Conservation (phyloP, 2,888 invertebrate species). For the Drosophila ezoana region DNA sequence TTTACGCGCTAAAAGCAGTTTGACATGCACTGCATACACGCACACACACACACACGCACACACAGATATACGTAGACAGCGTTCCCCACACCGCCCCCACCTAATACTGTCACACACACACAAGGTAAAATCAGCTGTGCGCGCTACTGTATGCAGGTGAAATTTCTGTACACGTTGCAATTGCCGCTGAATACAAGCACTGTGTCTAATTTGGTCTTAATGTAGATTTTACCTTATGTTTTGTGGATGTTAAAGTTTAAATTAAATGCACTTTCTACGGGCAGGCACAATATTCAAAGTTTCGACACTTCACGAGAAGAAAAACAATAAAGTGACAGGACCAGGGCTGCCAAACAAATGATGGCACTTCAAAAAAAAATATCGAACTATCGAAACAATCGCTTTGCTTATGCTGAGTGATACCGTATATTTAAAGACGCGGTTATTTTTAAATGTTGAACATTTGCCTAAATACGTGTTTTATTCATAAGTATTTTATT, state of each 20-base stretch:
- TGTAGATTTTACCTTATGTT: constrained; percentile 52
- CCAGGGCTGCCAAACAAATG: constrained; percentile 20
- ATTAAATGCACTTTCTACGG: constrained; percentile 76
- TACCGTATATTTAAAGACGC: neutral
- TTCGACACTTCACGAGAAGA: constrained; percentile 50
- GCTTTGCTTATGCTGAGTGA: neutral
- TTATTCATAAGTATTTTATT: no score
- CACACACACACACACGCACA: constrained; percentile 12
- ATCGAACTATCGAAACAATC: constrained; percentile 16
- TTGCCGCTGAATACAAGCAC: constrained; percentile 7
- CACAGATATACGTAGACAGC: neutral
- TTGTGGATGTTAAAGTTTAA: constrained; percentile 30
- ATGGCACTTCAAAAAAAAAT: constrained; percentile 24
- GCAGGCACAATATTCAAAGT: constrained; percentile 47
- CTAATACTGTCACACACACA: constrained; percentile 13
- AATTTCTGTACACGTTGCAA: constrained; percentile 71
- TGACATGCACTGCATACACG: constrained; percentile 47
- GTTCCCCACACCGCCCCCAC: neutral
- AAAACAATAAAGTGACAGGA: constrained; percentile 48
- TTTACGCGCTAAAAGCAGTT: constrained; percentile 75
- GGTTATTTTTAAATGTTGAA: neutral
- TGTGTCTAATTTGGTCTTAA: neutral
- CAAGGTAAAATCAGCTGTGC: constrained; percentile 69
- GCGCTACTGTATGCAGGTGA: constrained; percentile 61
- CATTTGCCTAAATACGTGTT: neutral